Percentiles rank a stretch among this genome's conserved stretches.
phyloP scores from a whole-genome alignment of 2,113 vertebrate genomes.

The Istiophorus platypterus region DNA sequence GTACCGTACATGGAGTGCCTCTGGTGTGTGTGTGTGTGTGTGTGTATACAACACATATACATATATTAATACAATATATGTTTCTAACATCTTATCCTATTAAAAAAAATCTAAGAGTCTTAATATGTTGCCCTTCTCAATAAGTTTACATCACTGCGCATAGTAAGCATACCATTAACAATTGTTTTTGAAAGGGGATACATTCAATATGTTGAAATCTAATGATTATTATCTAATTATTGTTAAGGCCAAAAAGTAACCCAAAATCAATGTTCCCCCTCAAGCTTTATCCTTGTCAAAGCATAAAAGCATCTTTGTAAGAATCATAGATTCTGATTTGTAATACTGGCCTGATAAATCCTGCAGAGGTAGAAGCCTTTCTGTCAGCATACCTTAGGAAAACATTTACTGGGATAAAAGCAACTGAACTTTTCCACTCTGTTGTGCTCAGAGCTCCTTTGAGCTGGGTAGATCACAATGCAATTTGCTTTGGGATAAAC shows the following conservation, averaged over 20 bases:
- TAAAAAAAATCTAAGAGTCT: too few relatives aligned
- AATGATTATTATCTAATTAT: too few relatives aligned
- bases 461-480: not conserved
- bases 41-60: too few relatives aligned
- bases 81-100: too few relatives aligned
- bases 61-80: too few relatives aligned
- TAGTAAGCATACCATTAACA: too few relatives aligned
- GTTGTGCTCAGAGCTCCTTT: not conserved
- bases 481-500: not conserved
- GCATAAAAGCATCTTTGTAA: not conserved
- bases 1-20: not conserved
- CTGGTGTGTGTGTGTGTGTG: not conserved
- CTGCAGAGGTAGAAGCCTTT: not conserved
- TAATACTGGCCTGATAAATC: not conserved
- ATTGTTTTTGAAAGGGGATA: too few relatives aligned
- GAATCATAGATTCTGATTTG: not conserved
- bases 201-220: not conserved
- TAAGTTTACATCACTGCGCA: not conserved
- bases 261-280: not conserved
- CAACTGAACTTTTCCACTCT: not conserved
- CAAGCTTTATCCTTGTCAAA: not conserved
- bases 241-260: not conserved
- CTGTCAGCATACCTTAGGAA: not conserved
- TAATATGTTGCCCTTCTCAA: too few relatives aligned
- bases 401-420: conserved; percentile 1